These are phyloP conservation scores for Channa striata DNA, from an alignment of 2,797 vertebrate genomes.

Conservation along the genomic window DNA sequence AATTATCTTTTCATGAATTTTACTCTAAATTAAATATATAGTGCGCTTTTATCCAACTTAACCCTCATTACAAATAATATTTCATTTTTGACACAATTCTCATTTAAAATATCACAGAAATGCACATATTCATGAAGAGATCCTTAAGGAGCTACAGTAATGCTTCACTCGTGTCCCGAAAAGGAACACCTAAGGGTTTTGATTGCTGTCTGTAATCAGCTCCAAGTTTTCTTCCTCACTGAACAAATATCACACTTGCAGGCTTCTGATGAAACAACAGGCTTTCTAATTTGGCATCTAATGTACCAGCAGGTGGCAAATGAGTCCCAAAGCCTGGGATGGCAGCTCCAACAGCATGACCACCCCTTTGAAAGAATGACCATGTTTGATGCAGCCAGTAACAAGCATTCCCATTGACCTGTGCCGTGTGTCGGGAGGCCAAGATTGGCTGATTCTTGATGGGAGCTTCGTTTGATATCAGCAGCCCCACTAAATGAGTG, in stretches of 20 bases:
- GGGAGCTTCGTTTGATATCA: constrained; percentile 64
- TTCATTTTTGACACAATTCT: constrained; percentile 23
- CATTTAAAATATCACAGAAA: constrained; percentile 19
- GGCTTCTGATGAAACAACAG: constrained; percentile 72
- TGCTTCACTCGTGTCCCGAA: constrained; percentile 24
- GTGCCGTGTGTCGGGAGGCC: constrained; percentile 43
- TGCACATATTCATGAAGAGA: neutral
- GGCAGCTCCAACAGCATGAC: constrained; percentile 61
- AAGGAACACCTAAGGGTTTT: constrained; percentile 48
- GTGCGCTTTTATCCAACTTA: constrained; percentile 26
- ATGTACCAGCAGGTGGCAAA: constrained; percentile 75
- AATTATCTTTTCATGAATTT: constrained; percentile 33
- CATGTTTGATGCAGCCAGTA: constrained; percentile 68
- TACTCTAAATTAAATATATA: constrained; percentile 26
- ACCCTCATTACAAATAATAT: constrained; percentile 25
- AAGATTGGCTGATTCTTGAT: constrained; percentile 56
- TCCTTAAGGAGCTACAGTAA: constrained; percentile 22
- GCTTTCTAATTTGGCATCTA: constrained; percentile 77
- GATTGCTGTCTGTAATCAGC: constrained; percentile 62
- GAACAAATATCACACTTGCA: constrained; percentile 48
- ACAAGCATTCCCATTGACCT: constrained; percentile 67
- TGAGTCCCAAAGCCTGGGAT: constrained; percentile 61
- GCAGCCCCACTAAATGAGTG: constrained; percentile 54
- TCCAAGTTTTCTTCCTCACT: constrained; percentile 45
- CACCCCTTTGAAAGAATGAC: constrained; percentile 62